Evolutionary conservation across 2,113 vertebrate genomes (phyloP).

Genomic region (Okapia johnstoni): DNA sequence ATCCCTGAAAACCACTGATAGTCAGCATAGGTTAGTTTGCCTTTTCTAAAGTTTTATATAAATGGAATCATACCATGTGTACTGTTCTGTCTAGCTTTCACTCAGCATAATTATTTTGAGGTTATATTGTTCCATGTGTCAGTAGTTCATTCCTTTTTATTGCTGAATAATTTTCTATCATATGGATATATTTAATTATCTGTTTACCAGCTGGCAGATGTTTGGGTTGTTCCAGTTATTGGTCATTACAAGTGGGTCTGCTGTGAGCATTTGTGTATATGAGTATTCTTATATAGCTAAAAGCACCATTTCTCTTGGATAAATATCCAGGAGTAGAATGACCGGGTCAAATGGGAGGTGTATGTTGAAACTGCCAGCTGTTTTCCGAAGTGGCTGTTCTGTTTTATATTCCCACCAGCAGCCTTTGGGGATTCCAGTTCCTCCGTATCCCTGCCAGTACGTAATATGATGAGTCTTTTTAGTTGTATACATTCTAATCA

Average conservation of each 20-base stretch:
- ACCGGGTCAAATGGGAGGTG: background rate
- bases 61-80: background rate
- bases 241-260: background rate
- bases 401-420: background rate
- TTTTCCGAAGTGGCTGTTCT: background rate
- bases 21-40: background rate
- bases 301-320: background rate
- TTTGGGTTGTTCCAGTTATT: background rate
- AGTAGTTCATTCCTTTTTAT: background rate
- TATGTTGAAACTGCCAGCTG: background rate
- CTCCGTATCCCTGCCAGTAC: background rate
- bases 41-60: background rate
- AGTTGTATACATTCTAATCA: background rate
- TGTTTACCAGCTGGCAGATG: background rate
- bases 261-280: background rate
- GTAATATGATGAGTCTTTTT: background rate
- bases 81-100: background rate
- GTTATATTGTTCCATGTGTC: background rate
- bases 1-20: background rate
- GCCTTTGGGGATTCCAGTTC: background rate
- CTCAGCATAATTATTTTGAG: background rate
- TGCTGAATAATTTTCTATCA: background rate
- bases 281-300: background rate
- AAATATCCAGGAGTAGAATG: background rate
- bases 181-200: background rate